phyloP scores from a whole-genome alignment of 2,888 invertebrate genomes.

The Drosophila ezoana region DNA sequence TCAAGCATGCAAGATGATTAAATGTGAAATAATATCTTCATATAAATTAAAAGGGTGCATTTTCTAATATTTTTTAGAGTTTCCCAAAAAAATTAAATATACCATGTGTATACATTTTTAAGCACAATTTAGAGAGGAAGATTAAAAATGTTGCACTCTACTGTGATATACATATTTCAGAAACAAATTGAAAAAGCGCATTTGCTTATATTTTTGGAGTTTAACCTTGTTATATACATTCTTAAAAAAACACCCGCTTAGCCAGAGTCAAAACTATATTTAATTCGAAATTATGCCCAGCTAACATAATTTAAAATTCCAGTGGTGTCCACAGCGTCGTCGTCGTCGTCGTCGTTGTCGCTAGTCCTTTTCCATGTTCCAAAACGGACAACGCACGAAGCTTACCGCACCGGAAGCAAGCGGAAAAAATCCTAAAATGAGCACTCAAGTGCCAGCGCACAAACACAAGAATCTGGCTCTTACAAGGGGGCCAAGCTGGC shows the following conservation, averaged over 20 bases:
- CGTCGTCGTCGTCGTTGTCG: slow-evolving; percentile 10
- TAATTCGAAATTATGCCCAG: slow-evolving; percentile 76
- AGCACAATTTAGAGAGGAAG: no score
- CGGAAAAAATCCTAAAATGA: slow-evolving; percentile 68
- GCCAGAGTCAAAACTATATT: slow-evolving; percentile 55
- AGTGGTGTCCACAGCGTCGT: slow-evolving; percentile 59
- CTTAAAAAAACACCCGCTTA: slow-evolving; percentile 29
- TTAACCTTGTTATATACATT: neutral
- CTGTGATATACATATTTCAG: no score
- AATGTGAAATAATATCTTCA: no score
- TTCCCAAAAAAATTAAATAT: no score
- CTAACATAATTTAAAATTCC: slow-evolving; percentile 77
- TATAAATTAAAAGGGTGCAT: no score
- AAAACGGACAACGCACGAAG: slow-evolving; percentile 46
- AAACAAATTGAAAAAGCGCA: no score
- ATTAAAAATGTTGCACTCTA: no score
- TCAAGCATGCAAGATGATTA: no score
- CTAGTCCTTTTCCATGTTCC: slow-evolving; percentile 26
- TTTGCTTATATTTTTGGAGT: no score
- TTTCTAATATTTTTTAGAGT: no score
- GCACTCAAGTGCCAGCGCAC: slow-evolving; percentile 68
- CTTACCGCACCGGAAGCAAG: slow-evolving; percentile 55
- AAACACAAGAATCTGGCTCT: slow-evolving; percentile 48
- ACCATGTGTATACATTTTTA: no score
- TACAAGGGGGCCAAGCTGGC: slow-evolving; percentile 8